Evolutionary conservation across 2,113 vertebrate genomes (phyloP).

Genomic region (Nymphicus hollandicus): DNA sequence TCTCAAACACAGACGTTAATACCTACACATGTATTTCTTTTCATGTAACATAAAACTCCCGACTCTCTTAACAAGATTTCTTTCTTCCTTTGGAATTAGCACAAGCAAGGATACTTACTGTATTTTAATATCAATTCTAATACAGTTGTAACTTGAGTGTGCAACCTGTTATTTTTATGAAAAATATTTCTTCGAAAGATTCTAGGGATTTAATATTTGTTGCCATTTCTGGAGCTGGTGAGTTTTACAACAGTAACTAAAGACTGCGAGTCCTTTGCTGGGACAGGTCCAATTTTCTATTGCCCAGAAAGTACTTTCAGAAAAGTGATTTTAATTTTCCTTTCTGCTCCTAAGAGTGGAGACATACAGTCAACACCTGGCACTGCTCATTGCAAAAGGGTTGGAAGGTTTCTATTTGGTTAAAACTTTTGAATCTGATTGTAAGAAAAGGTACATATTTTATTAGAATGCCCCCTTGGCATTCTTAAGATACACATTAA

Average conservation of each 20-base stretch:
- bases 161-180: neutral
- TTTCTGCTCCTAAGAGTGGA: neutral
- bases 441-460: neutral
- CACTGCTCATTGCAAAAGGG: neutral
- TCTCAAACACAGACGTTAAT: neutral
- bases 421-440: neutral
- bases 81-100: neutral
- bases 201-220: neutral
- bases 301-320: neutral
- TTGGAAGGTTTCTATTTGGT: neutral
- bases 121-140: neutral
- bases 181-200: neutral
- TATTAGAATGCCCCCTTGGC: neutral
- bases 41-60: accelerated
- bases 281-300: neutral
- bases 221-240: neutral
- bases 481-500: neutral
- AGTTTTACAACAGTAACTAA: neutral
- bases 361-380: neutral
- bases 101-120: neutral
- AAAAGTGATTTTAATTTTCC: neutral
- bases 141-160: accelerated
- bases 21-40: neutral
- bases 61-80: neutral
- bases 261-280: accelerated